A percentile compares a stretch with the other conserved stretches of the same genome.
These are phyloP conservation scores for Atractosteus spatula DNA, from an alignment of 2,113 vertebrate genomes.

Conservation along the genomic window DNA sequence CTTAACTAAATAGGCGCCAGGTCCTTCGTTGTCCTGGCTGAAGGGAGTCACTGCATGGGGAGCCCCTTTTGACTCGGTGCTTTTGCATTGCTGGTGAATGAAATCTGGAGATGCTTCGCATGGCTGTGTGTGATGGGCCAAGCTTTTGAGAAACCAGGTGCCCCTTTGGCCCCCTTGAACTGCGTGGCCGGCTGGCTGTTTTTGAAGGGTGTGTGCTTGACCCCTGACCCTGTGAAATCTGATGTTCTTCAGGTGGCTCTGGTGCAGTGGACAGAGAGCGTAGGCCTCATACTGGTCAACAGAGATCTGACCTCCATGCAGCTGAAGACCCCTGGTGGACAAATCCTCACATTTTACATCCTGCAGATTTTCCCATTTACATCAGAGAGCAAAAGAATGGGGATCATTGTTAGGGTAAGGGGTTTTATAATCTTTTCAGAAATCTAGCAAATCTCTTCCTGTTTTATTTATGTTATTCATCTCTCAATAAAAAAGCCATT, in stretches of 20 bases:
- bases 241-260: conserved; percentile 75
- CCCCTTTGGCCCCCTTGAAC: no score
- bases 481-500: not conserved
- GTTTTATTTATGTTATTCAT: not conserved
- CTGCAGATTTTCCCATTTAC: conserved; percentile 79
- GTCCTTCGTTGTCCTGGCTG: no score
- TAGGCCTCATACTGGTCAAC: conserved; percentile 90
- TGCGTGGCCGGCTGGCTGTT: no score
- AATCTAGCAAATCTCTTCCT: not conserved
- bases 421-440: conserved; percentile 64
- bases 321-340: conserved; percentile 86
- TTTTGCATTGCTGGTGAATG: no score
- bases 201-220: conserved; percentile 17
- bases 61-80: no score
- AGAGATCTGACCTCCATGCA: conserved; percentile 90
- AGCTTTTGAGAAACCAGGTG: no score
- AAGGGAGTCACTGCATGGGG: no score
- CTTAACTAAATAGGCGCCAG: no score
- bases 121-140: no score
- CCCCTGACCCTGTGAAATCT: conserved; percentile 6
- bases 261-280: conserved; percentile 92
- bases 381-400: conserved; percentile 97
- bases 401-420: conserved; percentile 89
- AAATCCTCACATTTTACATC: conserved; percentile 86
- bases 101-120: no score